phyloP scores from a whole-genome alignment of 2,113 vertebrate species.

The Romanogobio albipinnatus region DNA sequence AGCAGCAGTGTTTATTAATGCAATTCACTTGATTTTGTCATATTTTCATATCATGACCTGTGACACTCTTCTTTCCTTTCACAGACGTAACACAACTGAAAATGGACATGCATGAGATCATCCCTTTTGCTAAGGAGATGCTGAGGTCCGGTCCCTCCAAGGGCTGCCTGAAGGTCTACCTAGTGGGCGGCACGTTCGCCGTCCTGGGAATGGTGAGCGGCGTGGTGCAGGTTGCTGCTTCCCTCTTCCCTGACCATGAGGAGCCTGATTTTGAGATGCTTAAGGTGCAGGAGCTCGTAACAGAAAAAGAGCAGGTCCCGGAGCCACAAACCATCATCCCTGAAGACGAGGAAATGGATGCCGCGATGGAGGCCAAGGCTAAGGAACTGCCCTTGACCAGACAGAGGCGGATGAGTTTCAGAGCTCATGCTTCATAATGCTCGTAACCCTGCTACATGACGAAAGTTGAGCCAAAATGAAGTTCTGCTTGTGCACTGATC shows the following conservation, averaged over 20 bases:
- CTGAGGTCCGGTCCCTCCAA: conserved; percentile 77
- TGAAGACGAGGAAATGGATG: conserved; percentile 47
- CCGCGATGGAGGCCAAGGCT: conserved; percentile 49
- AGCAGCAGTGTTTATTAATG: neutral
- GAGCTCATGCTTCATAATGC: conserved; percentile 67
- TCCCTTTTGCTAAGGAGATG: conserved; percentile 87
- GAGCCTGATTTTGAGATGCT: conserved; percentile 58
- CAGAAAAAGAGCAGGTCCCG: conserved; percentile 40
- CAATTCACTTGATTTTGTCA: neutral
- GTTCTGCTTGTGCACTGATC: conserved; percentile 43
- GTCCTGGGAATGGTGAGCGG: conserved; percentile 81
- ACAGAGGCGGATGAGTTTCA: conserved; percentile 61
- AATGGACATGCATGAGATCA: conserved; percentile 86
- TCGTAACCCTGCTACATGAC: neutral
- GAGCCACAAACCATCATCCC: conserved; percentile 39
- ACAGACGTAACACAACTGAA: conserved; percentile 39
- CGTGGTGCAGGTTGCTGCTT: conserved; percentile 82
- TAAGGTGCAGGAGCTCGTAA: neutral
- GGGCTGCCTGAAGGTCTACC: conserved; percentile 85
- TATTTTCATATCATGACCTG: neutral
- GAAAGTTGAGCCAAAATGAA: conserved; percentile 22
- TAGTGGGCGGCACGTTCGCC: conserved; percentile 86
- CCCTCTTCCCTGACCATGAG: conserved; percentile 75
- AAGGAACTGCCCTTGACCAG: conserved; percentile 54
- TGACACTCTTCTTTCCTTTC: neutral